Evolutionary conservation across 2,113 vertebrate genomes (phyloP).

Genomic region (Phaethornis superciliosus): DNA sequence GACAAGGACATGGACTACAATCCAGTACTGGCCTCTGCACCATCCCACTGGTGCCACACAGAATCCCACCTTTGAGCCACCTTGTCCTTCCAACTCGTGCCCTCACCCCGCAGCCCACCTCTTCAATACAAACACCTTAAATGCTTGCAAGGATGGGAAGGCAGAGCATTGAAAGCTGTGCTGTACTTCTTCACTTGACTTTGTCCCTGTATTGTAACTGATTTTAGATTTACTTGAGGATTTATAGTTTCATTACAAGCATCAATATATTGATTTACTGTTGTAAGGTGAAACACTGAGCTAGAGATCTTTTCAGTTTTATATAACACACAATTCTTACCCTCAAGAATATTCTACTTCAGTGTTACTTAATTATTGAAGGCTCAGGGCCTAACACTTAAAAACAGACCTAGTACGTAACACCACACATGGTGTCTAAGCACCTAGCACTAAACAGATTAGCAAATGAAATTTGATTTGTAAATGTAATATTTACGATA

Average conservation of each 20-base stretch:
- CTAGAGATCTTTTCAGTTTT: not conserved
- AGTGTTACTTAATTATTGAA: not conserved
- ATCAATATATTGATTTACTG: not conserved
- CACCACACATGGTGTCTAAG: not conserved
- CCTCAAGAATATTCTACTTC: not conserved
- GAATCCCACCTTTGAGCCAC: not conserved
- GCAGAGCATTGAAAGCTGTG: not conserved
- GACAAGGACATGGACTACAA: not conserved
- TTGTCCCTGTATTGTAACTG: too few relatives aligned
- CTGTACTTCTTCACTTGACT: not conserved
- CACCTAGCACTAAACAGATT: not conserved
- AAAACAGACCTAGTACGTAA: not conserved
- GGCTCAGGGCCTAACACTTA: not conserved
- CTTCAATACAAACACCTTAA: not conserved
- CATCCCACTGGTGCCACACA: not conserved
- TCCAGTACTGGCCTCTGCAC: not conserved
- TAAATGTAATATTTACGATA: not conserved
- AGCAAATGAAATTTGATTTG: not conserved
- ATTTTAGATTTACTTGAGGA: not conserved
- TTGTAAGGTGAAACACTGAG: not conserved
- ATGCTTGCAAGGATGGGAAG: not conserved
- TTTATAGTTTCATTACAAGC: not conserved
- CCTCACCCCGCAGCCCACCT: accelerated
- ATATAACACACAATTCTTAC: not conserved
- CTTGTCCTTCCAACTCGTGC: not conserved